Conservation (phyloP, 2,888 invertebrate genomes). For the Hyppa rectilinea region DNA sequence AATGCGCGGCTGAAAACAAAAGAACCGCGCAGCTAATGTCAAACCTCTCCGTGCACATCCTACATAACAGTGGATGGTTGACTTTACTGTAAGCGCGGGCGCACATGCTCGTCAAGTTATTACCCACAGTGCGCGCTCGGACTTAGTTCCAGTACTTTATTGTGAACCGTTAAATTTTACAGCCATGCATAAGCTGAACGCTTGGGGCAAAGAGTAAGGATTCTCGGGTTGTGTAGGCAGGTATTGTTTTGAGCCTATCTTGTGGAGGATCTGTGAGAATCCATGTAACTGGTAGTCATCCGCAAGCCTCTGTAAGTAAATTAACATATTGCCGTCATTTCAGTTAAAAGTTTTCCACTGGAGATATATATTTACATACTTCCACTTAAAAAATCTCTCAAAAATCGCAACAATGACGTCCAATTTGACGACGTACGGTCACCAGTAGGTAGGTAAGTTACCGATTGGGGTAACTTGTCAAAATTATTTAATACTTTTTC, state of each 20-base stretch:
- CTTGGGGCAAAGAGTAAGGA: conserved; percentile 58
- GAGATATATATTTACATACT: too few species aligned
- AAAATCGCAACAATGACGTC: background rate
- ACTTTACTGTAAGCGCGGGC: conserved; percentile 56
- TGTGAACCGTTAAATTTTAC: conserved; percentile 89
- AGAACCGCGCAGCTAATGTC: background rate
- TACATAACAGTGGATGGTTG: conserved; percentile 15
- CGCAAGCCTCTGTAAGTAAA: too few species aligned
- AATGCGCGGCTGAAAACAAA: background rate
- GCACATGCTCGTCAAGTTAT: conserved; percentile 75
- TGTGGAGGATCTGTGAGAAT: background rate
- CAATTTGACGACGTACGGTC: too few species aligned
- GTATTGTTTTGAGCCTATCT: conserved; percentile 29
- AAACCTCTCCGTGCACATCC: background rate
- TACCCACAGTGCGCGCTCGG: conserved; percentile 73
- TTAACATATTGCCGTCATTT: background rate
- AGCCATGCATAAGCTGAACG: conserved; percentile 82
- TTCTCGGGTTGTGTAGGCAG: rapidly evolving
- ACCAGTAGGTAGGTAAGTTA: too few species aligned
- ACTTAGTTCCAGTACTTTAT: conserved; percentile 87
- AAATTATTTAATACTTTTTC: too few species aligned
- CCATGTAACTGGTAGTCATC: background rate
- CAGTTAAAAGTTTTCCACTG: background rate
- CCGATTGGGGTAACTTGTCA: too few species aligned
- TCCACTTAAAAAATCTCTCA: background rate